Evolutionary conservation across 2,113 vertebrate species (phyloP).

Genomic region (Catharus bicknelli): DNA sequence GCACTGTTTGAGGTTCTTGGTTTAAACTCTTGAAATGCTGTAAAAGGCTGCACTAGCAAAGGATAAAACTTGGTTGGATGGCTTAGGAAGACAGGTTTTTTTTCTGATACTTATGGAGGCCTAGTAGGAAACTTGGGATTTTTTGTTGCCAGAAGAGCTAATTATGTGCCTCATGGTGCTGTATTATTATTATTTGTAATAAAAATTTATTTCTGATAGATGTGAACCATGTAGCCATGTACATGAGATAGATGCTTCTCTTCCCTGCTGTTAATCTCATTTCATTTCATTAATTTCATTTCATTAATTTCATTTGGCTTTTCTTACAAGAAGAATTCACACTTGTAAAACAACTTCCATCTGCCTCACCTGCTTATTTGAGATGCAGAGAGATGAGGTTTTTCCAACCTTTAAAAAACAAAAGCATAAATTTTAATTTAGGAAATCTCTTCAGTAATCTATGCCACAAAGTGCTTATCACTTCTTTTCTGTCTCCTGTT

Average conservation of each 20-base stretch:
- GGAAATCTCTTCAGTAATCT: not conserved
- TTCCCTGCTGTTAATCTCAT: not conserved
- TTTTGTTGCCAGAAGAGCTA: not conserved
- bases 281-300: not conserved
- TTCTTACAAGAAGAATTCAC: not conserved
- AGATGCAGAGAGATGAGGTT: not conserved
- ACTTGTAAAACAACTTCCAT: not conserved
- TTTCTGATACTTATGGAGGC: not conserved
- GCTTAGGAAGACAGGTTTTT: not conserved
- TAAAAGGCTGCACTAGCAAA: not conserved
- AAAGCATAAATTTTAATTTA: not conserved
- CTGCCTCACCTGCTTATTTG: not conserved
- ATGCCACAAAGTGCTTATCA: not conserved
- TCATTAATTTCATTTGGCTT: not conserved
- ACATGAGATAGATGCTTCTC: not conserved
- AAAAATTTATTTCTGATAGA: not conserved
- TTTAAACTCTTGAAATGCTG: not conserved
- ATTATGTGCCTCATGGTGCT: not conserved
- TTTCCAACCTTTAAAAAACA: not conserved
- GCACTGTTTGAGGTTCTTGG: not conserved
- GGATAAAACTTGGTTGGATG: not conserved
- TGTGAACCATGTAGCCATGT: not conserved
- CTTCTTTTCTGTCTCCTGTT: not conserved
- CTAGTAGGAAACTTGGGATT: not conserved
- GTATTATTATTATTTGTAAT: not conserved